Conservation (phyloP, 2,797 vertebrate species). For the Chloroceryle inda region DNA sequence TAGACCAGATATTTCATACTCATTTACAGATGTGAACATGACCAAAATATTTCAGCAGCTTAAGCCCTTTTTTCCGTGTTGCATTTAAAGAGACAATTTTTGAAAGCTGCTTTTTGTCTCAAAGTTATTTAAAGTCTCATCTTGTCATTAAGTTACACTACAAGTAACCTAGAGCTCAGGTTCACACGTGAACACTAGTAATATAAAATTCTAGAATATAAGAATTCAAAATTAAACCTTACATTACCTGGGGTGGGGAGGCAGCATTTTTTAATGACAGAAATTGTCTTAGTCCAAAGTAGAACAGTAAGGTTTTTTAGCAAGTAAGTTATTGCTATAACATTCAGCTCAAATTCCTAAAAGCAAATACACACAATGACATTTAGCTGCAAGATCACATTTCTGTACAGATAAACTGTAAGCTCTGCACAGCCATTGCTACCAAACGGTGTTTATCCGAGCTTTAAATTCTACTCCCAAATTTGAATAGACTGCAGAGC, state of each 20-base stretch:
- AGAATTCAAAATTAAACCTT: neutral
- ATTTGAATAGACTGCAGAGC: constrained; percentile 66
- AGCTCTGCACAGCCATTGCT: constrained; percentile 37
- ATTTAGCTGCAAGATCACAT: constrained; percentile 27
- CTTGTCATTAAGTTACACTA: neutral
- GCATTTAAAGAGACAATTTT: neutral
- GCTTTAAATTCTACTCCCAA: constrained; percentile 62
- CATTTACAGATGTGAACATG: constrained; percentile 28
- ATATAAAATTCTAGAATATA: constrained; percentile 12
- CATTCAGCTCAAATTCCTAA: neutral
- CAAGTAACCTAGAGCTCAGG: neutral
- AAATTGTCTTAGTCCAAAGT: neutral
- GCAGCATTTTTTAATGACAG: neutral
- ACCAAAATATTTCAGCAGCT: constrained; percentile 43
- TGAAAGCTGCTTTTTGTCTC: constrained; percentile 1
- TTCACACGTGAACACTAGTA: neutral
- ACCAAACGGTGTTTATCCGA: constrained; percentile 36
- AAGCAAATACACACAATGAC: constrained; percentile 27
- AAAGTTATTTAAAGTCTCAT: constrained; percentile 53
- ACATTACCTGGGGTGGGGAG: neutral
- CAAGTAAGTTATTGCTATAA: neutral
- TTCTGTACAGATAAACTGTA: constrained; percentile 36
- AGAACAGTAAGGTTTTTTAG: neutral
- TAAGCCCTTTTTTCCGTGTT: neutral
- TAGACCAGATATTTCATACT: constrained; percentile 25